phyloP scores from a whole-genome alignment of 2,113 vertebrate species.

The Brachyhypopomus occidentalis region DNA sequence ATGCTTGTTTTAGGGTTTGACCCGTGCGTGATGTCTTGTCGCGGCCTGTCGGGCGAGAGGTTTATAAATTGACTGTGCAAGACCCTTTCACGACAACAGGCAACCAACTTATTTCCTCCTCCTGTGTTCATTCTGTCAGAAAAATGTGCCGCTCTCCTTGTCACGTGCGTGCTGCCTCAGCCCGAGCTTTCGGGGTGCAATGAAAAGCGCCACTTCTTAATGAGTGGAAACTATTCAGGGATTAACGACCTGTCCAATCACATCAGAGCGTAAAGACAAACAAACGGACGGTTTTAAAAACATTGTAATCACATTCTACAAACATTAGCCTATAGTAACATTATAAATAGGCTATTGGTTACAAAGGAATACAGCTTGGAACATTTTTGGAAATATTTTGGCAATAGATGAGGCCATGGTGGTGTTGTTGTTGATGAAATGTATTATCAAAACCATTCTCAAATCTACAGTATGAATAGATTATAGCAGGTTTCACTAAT shows the following conservation, averaged over 20 bases:
- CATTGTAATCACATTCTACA: neutral
- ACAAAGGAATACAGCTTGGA: no score
- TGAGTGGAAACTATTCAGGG: neutral
- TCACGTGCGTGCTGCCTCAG: neutral
- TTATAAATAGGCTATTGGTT: neutral
- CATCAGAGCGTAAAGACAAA: conserved; percentile 6
- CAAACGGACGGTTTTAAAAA: conserved; percentile 1
- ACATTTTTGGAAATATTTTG: neutral
- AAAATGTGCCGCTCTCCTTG: neutral
- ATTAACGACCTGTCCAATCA: conserved; percentile 42
- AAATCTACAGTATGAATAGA: neutral
- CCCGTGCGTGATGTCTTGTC: neutral
- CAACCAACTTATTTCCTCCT: neutral
- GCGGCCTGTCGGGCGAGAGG: no score
- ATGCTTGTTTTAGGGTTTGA: neutral
- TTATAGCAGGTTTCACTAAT: neutral
- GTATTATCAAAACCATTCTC: neutral
- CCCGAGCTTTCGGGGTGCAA: no score
- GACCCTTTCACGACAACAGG: neutral
- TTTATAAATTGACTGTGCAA: no score
- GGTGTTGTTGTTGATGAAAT: neutral
- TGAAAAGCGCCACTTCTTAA: conserved; percentile 12
- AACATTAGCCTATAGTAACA: neutral
- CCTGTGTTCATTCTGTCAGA: conserved; percentile 24
- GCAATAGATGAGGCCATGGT: neutral